Evolutionary conservation across 2,888 invertebrate species (phyloP), one percentile per base, ranked within the genome.

Genomic region (Lasioglossum leucozonium): DNA sequence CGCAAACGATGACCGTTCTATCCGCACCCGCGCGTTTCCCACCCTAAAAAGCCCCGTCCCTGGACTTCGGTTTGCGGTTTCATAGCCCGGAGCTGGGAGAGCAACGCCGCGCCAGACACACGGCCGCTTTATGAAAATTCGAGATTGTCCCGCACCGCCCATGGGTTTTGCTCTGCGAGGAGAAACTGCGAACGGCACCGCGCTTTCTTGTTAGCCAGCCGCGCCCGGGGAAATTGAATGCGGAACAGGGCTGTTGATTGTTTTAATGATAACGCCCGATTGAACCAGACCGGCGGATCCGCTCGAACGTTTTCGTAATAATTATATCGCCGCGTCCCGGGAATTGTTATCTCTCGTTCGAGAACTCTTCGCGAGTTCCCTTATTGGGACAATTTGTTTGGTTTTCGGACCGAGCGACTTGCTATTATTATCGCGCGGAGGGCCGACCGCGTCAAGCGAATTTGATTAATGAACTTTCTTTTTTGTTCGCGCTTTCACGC

Each of bases 31-130:
- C 16, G 30, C 6, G 62, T 62, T 62, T 30, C 62, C 62, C 62
- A 30, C 62, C 34, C 34, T 65, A 37, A 40, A 69, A 69, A 69
- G 69, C 69, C 82, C 81, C 77, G 34, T 72, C 76, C 81, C 69
- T 44, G 13, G 77, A 86, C 86, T 90, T 88, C 83, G 87, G 91
- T 86, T 87, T 88, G 90, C 87, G 91, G 88, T 90, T 92, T 91
- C 89, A 86, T 90, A 85, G 86, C 87, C 85, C 80, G 76, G 62
- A 80, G 81, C 86, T 86, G 87, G 72, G 90, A 92, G 89, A 92
- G 89, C 91, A 91, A 92, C 92, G 90, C 89, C 92, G 90, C 89
- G 89, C 82, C 85, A 83, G 88, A 91, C 89, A 89, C 89, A 82
- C 76, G 82, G 73, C 81, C 87, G 85, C 89, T 91, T 92, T 87